Evolutionary conservation across 2,888 invertebrate species (phyloP).

Genomic region (Apotomis capreana): DNA sequence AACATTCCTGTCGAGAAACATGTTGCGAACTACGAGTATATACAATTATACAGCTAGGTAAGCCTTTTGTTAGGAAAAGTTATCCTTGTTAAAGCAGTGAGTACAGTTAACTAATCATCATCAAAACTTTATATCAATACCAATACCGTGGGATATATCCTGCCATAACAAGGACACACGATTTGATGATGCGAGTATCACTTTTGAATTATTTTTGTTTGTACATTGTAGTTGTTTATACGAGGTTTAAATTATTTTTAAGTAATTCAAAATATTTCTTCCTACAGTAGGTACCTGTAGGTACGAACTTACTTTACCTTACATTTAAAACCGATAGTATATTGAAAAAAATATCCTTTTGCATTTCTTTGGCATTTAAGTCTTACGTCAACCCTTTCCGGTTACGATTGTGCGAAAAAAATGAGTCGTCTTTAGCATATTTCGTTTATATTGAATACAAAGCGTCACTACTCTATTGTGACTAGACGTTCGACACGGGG

Average conservation of each 20-base stretch:
- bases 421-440: constrained; percentile 17
- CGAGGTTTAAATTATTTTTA: too few species aligned
- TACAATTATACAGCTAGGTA: background rate
- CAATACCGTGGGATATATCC: too few species aligned
- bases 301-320: too few species aligned
- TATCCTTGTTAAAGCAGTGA: background rate
- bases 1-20: constrained; percentile 13
- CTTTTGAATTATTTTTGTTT: too few species aligned
- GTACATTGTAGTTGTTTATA: too few species aligned
- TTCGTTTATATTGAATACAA: constrained; percentile 39
- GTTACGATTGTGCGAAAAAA: constrained; percentile 2
- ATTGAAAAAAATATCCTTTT: background rate
- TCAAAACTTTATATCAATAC: too few species aligned
- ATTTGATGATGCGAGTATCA: too few species aligned
- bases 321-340: too few species aligned
- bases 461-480: constrained; percentile 32
- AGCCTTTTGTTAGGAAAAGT: background rate
- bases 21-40: background rate
- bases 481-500: constrained; percentile 31
- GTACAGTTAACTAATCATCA: too few species aligned
- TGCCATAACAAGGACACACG: too few species aligned
- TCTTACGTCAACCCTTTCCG: background rate
- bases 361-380: background rate
- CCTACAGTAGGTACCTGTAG: too few species aligned
- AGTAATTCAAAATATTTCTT: too few species aligned